A percentile compares a stretch with the other conserved stretches of the same genome.
phyloP scores from a whole-genome alignment of 2,888 invertebrate genomes.

The Callosobruchus maculatus region DNA sequence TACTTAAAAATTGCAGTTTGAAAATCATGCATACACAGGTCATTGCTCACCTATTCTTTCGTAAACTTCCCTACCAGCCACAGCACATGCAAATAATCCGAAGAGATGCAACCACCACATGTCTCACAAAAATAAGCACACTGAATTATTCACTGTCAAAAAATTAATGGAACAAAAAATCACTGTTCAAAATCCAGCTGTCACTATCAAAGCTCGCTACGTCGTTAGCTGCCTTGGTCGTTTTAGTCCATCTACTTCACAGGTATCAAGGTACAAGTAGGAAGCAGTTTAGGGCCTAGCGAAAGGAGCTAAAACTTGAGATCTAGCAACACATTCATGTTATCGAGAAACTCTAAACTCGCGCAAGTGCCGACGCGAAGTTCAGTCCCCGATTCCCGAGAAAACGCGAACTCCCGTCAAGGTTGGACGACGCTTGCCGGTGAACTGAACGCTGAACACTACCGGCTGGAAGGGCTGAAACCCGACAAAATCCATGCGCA shows the following conservation, averaged over 20 bases:
- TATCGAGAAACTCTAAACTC: not conserved
- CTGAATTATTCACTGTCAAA: not conserved
- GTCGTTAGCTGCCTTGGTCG: not conserved
- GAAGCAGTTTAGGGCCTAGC: no score
- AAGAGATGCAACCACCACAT: constrained; percentile 25
- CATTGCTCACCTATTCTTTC: constrained; percentile 24
- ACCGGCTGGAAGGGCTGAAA: not conserved
- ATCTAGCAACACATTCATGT: no score
- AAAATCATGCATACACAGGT: not conserved
- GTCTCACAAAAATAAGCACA: not conserved
- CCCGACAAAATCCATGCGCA: not conserved
- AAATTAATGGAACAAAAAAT: not conserved
- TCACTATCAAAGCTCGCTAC: no score
- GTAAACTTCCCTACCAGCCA: constrained; percentile 24
- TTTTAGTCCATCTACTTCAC: no score
- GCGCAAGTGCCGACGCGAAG: not conserved
- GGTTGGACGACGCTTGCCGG: not conserved
- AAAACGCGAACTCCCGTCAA: not conserved
- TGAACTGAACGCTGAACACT: not conserved
- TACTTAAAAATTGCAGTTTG: no score
- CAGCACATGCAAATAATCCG: constrained; percentile 17
- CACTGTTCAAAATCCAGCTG: not conserved
- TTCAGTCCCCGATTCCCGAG: not conserved
- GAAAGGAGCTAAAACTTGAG: no score
- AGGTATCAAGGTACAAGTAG: no score